Evolutionary conservation across 2,888 invertebrate species (phyloP).

Genomic region (Nymphalis c-album): DNA sequence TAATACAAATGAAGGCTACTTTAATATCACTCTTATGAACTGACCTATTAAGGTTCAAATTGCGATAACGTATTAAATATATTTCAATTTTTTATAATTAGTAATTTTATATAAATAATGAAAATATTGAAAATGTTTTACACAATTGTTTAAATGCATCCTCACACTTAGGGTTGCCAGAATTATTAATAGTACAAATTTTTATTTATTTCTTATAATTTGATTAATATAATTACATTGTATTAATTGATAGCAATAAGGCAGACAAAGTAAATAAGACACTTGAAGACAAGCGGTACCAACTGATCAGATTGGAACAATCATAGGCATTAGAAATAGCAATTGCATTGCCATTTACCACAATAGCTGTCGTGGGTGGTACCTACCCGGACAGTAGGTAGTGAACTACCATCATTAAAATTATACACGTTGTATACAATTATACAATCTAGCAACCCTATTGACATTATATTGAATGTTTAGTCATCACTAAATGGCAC

Average conservation of each 20-base stretch:
- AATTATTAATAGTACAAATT: not conserved
- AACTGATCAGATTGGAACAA: too few species aligned
- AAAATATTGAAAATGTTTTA: slow-evolving; percentile 3
- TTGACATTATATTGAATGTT: not conserved
- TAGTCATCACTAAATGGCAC: slow-evolving; percentile 12
- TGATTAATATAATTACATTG: too few species aligned
- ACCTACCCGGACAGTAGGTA: too few species aligned
- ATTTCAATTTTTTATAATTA: not conserved
- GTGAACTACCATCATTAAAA: not conserved
- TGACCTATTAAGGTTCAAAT: slow-evolving; percentile 14
- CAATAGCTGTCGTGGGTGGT: too few species aligned
- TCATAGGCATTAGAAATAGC: too few species aligned
- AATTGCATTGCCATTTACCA: too few species aligned
- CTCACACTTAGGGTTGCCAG: slow-evolving; percentile 1
- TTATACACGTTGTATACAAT: not conserved
- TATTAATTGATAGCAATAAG: too few species aligned
- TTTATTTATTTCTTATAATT: too few species aligned
- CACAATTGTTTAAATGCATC: slow-evolving; percentile 1
- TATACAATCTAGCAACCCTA: slow-evolving; percentile 7
- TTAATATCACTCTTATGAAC: slow-evolving; percentile 49
- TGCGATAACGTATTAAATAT: slow-evolving; percentile 2
- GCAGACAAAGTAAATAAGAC: too few species aligned
- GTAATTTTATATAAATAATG: slow-evolving; percentile 4
- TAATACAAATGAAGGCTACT: slow-evolving; percentile 43
- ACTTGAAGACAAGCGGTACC: too few species aligned